Conservation (phyloP, 2,797 vertebrate species). For the Cetoscarus ocellatus region DNA sequence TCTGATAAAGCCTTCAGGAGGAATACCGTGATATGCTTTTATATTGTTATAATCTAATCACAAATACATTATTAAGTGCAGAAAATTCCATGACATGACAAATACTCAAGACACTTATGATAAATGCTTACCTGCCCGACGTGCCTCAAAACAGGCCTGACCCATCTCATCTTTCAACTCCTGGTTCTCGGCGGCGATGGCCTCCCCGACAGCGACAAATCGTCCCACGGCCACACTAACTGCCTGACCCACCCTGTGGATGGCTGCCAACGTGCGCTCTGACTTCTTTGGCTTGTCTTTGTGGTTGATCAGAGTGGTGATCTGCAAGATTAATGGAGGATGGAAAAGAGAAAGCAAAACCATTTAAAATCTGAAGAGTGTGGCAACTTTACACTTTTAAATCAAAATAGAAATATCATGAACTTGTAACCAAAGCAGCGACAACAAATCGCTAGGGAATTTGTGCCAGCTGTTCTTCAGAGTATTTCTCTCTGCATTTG, state of each 20-base stretch:
- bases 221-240: constrained; percentile 95
- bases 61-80: not conserved
- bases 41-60: not conserved
- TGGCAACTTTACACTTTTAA: not conserved
- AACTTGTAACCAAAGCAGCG: not conserved
- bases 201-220: constrained; percentile 96
- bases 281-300: constrained; percentile 98
- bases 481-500: too few species aligned
- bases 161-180: constrained; percentile 98
- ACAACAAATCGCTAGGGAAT: not conserved
- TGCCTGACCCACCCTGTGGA: constrained; percentile 95
- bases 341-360: not conserved
- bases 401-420: not conserved
- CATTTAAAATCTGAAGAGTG: not conserved
- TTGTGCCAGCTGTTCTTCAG: too few species aligned
- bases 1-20: not conserved
- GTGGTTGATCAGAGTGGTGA: constrained; percentile 98
- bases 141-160: constrained; percentile 94
- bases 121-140: constrained; percentile 89
- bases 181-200: constrained; percentile 94
- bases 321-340: constrained; percentile 87
- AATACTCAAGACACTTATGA: not conserved
- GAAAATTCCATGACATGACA: constrained; percentile 19
- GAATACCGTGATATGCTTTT: constrained; percentile 3
- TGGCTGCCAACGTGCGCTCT: constrained; percentile 93